Percentiles rank a stretch among this genome's conserved stretches.
Conservation (phyloP, 1,140 invertebrate species). For the Acromyrmex echinatior region DNA sequence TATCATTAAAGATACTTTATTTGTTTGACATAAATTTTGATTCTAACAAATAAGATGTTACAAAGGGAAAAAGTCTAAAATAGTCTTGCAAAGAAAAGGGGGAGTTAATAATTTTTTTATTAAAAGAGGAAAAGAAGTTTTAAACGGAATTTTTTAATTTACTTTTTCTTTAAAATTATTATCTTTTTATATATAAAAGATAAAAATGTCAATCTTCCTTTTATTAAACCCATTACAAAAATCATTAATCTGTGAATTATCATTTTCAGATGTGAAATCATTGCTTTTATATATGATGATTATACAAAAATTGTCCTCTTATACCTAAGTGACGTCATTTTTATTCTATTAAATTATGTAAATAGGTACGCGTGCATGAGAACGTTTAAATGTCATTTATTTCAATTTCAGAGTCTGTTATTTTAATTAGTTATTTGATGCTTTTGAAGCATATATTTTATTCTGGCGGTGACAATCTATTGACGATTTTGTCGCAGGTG, state of each 20-base stretch:
- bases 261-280: background rate
- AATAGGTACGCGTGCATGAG: background rate
- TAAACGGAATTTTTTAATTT: no score
- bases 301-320: background rate
- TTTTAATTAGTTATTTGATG: slow-evolving; percentile 17
- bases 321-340: background rate
- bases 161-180: no score
- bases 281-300: background rate
- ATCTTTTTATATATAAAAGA: background rate
- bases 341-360: background rate
- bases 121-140: no score
- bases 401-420: background rate
- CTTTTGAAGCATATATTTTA: slow-evolving; percentile 2
- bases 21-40: no score
- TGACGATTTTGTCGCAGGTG: slow-evolving; percentile 61
- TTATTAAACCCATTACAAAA: background rate
- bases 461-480: slow-evolving; percentile 43
- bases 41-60: no score
- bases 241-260: background rate
- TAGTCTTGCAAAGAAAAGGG: no score
- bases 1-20: background rate
- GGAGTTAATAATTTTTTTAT: no score
- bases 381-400: background rate
- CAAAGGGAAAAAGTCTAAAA: no score
- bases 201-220: background rate